A percentile compares a stretch with the other conserved stretches of the same genome.
Evolutionary conservation across 2,113 vertebrate species (phyloP).

Genomic region (Xenopus borealis): DNA sequence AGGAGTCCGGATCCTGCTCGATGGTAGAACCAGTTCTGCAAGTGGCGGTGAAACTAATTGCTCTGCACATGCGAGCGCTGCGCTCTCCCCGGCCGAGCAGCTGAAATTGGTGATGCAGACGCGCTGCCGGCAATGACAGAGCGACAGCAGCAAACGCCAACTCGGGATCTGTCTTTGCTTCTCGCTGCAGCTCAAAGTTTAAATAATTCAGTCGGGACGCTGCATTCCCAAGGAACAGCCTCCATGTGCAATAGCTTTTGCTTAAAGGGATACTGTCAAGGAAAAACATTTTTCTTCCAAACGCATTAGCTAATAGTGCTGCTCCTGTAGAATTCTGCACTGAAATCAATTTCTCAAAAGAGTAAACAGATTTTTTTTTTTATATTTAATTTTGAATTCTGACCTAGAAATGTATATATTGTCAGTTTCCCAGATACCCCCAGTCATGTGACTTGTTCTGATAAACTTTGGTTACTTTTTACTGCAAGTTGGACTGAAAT

Average conservation of each 20-base stretch:
- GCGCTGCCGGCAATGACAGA: conserved; percentile 47
- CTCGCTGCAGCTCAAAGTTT: conserved; percentile 16
- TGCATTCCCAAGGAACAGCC: conserved; percentile 9
- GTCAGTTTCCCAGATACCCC: too few species aligned
- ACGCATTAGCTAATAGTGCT: too few species aligned
- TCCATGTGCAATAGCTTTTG: conserved; percentile 20
- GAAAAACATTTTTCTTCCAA: too few species aligned
- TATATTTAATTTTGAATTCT: too few species aligned
- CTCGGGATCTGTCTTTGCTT: background rate
- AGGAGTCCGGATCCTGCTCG: background rate
- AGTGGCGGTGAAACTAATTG: conserved; percentile 48
- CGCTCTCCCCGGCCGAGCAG: background rate
- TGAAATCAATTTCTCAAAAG: too few species aligned
- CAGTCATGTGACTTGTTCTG: too few species aligned
- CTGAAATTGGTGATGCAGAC: background rate
- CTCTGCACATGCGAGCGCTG: conserved; percentile 41
- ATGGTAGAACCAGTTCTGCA: conserved; percentile 54
- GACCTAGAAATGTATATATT: too few species aligned
- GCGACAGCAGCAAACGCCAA: background rate
- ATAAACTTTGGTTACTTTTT: too few species aligned
- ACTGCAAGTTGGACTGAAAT: too few species aligned
- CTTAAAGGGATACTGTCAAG: conserved; percentile 7
- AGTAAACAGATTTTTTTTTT: too few species aligned
- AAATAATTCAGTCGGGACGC: conserved; percentile 51
- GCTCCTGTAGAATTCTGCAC: too few species aligned